Evolutionary conservation across 2,888 invertebrate genomes (phyloP).

Genomic region (Amiota communis): DNA sequence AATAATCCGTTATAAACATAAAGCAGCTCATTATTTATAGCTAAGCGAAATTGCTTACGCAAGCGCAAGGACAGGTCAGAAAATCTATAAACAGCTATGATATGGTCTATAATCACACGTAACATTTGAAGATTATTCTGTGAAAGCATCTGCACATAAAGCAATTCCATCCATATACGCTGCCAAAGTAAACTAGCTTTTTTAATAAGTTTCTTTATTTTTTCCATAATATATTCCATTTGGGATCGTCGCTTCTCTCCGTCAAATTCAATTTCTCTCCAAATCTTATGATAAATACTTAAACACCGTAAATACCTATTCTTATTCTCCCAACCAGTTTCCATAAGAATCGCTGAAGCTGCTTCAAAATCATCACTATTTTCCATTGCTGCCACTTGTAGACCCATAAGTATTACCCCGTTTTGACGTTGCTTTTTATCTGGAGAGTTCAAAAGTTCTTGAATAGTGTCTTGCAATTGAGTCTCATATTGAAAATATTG

Average conservation of each 20-base stretch:
- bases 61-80: background rate
- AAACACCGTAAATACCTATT: background rate
- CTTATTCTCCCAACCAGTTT: background rate
- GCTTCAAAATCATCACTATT: background rate
- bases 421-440: constrained; percentile 58
- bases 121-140: background rate
- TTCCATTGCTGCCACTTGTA: constrained; percentile 37
- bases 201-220: background rate
- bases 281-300: background rate
- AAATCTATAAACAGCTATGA: background rate
- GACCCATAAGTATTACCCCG: constrained; percentile 60
- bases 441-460: constrained; percentile 52
- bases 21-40: background rate
- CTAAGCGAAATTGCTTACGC: background rate
- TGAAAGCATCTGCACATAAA: background rate
- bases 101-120: background rate
- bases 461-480: constrained; percentile 48
- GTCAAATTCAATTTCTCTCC: background rate
- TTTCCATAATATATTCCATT: background rate
- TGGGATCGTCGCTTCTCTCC: too few relatives aligned
- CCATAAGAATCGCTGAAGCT: background rate
- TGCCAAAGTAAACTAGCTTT: too few relatives aligned
- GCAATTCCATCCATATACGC: background rate
- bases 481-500: background rate
- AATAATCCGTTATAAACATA: background rate